Evolutionary conservation across 2,888 invertebrate genomes (phyloP).

Genomic region (Zaprionus obscuricornis): DNA sequence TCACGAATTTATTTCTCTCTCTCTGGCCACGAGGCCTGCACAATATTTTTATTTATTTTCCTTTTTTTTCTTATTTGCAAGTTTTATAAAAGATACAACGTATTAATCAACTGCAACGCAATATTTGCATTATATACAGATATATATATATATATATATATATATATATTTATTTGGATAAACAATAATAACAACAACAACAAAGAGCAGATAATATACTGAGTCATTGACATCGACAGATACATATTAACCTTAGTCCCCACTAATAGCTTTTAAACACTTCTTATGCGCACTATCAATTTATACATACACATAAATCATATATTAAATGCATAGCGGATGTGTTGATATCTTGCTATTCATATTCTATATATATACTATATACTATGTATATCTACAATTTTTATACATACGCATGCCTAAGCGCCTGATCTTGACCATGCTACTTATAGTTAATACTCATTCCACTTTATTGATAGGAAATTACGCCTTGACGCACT

Average conservation of each 20-base stretch:
- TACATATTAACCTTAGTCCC: conserved; percentile 58
- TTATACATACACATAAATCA: conserved; percentile 1
- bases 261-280: conserved; percentile 26
- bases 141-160: no score
- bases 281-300: conserved; percentile 32
- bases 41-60: conserved; percentile 11
- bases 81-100: conserved; percentile 37
- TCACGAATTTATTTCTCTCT: conserved; percentile 52
- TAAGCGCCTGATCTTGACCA: conserved; percentile 63
- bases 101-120: conserved; percentile 45
- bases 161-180: conserved; percentile 10
- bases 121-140: no score
- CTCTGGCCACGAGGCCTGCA: conserved; percentile 18
- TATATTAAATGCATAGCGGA: conserved; percentile 36
- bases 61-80: conserved; percentile 2
- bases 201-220: conserved; percentile 60
- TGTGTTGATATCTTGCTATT: conserved; percentile 40
- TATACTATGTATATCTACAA: no score
- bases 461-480: conserved; percentile 9
- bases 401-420: no score
- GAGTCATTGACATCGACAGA: conserved; percentile 63
- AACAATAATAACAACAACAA: conserved; percentile 27
- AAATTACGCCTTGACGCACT: conserved; percentile 19
- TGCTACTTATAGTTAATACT: conserved; percentile 9
- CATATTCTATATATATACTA: no score